Evolutionary conservation across 1,140 invertebrate species (phyloP).

Genomic region (Oryctes rhinoceros): DNA sequence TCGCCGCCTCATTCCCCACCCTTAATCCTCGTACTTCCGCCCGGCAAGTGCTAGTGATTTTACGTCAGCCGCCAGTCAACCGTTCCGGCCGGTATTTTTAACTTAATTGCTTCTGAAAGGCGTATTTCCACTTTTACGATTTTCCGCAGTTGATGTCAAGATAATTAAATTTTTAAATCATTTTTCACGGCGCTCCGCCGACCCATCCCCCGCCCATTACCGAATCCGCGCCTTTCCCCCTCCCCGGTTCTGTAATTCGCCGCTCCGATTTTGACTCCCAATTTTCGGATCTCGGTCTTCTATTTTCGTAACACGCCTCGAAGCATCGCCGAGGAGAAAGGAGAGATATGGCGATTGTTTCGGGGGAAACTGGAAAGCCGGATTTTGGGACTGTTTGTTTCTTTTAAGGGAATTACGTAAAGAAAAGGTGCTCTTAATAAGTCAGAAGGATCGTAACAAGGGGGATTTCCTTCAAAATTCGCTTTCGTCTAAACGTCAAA

Average conservation of each 20-base stretch:
- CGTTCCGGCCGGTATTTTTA: conserved; percentile 47
- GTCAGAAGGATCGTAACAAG: no score
- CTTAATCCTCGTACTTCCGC: neutral
- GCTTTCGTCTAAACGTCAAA: no score
- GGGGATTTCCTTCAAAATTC: neutral
- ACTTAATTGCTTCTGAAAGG: conserved; percentile 54
- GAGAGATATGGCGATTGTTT: no score
- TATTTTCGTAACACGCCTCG: no score
- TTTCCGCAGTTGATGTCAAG: conserved; percentile 53
- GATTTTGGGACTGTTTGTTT: no score
- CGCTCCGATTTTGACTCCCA: no score
- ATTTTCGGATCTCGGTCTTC: no score
- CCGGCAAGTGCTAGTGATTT: conserved; percentile 1
- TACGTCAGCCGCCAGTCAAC: conserved; percentile 23
- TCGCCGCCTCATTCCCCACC: neutral
- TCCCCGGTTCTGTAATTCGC: no score
- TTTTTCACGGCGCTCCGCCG: conserved; percentile 47
- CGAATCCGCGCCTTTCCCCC: neutral
- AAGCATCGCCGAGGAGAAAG: no score
- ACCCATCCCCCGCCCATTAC: neutral
- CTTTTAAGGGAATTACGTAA: no score
- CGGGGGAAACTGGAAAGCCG: no score
- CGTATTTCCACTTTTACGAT: conserved; percentile 53
- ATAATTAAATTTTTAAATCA: conserved; percentile 56
- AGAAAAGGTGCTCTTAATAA: no score